Evolutionary conservation across 2,888 invertebrate species (phyloP), one percentile per base, ranked within the genome.

Genomic region (Parapristionchus giblindavisi): DNA sequence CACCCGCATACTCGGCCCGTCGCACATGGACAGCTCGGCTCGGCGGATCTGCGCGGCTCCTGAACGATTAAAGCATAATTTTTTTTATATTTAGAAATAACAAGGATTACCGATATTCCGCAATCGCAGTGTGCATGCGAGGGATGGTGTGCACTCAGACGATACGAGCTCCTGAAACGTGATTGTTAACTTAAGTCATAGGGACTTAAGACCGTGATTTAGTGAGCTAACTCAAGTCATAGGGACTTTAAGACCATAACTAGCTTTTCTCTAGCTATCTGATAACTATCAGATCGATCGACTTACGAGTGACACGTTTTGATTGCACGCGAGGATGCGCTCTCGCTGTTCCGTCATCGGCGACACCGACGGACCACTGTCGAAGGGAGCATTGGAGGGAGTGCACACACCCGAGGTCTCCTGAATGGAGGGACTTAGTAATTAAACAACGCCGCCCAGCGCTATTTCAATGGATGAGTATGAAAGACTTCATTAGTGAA

Each of bases 381-480:
- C 63, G 36, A 71, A 36, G 66, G 74, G 61, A 1, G 79, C 80
- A 40, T 79, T 81, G 0, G 83, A 80, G 3, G 90, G 89, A 2
- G 89, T 90, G 38, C 89, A 89, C 60, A 89, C 89, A 43, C 90
- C 90, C 27, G 89, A 89, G 3, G 90, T 88, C 77, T 88, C 89
- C 79, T 89, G 88, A 79, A 89, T 89, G 24, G 32, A 2, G 21
- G 24, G 1, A n/a, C n/a, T n/a, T n/a, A n/a, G n/a, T n/a, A n/a
- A n/a, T n/a, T n/a, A n/a, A n/a, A n/a, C n/a, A n/a, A n/a, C n/a
- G n/a, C n/a, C n/a, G n/a, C n/a, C n/a, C n/a, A n/a, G n/a, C n/a
- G n/a, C n/a, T n/a, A n/a, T n/a, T n/a, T n/a, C n/a, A n/a, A n/a
- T n/a, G n/a, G n/a, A n/a, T n/a, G n/a, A n/a, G n/a, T n/a, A n/a